Base-by-base conservation (phyloP, 1,140 invertebrate genomes). In the Drosophila virilis region DNA sequence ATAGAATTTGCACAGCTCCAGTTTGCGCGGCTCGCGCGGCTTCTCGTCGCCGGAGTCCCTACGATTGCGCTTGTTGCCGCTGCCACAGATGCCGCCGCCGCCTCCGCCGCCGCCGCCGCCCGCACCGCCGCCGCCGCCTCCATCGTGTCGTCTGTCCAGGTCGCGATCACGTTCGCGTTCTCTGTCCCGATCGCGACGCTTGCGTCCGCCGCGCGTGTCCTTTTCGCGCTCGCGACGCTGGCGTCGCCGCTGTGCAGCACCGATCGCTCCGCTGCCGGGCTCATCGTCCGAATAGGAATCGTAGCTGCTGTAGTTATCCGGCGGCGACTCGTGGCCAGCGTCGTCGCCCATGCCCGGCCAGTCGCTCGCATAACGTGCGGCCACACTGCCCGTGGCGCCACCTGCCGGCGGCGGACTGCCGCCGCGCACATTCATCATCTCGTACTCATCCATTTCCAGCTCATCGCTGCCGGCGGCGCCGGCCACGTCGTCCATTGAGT, bases 1-100 rank as follows among this genome's bases (percentile, higher is more conserved):
- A 93, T 99, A 99, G 93, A 98, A 99, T 93, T 99, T 99, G 92
- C 98, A 99, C 0, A 99, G 93, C 92, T 99, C 98, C 94, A 97
- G 95, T 93, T 98, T 98, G 64, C 97, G 95, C 1, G 96, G 96
- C 51, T 95, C 93, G 58, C 95, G 95, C 80, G 97, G 96, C 92
- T 98, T 98, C 95, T 83, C 72, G n/a, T 86, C 77, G 1, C 37
- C 61, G 3, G 82, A 82, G 2, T 89, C 80, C 1, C 80, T 72
- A 7, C 85, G 73, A 52, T 74, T 89, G 2, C 81, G 69, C 92
- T 93, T 89, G 22, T 66, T 62, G 45, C 77, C 52, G 15, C 81
- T 66, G 17, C 74, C 59, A 51, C 72, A 57, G n/a, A 43, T 61
- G 22, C 74, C 17, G 17, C 17, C 59, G 50, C 74, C 60, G 9